Percentiles rank a stretch among this genome's conserved stretches.
Evolutionary conservation across 2,888 invertebrate genomes (phyloP).

Genomic region (Polyommatus iphigenia): DNA sequence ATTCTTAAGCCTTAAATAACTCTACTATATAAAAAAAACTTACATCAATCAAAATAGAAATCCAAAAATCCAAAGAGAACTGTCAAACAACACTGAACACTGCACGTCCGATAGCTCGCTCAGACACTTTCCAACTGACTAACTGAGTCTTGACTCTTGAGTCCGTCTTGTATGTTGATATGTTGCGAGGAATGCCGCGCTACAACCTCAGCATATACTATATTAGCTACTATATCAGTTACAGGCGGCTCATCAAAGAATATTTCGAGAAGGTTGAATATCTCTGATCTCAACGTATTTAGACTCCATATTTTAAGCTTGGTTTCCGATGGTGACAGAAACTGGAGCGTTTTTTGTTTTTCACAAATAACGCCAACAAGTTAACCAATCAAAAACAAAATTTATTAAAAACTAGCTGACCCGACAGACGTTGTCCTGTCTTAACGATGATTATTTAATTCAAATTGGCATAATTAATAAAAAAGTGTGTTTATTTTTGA

Average conservation of each 20-base stretch:
- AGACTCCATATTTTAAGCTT: too few relatives aligned
- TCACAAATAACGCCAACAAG: too few relatives aligned
- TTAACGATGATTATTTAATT: too few relatives aligned
- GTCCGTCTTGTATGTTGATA: constrained; percentile 37
- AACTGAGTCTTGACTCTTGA: constrained; percentile 54
- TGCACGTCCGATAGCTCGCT: constrained; percentile 62
- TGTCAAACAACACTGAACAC: constrained; percentile 5
- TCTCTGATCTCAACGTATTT: neutral
- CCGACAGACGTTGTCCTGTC: too few relatives aligned
- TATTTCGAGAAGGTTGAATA: constrained; percentile 1
- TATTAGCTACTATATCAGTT: constrained; percentile 52
- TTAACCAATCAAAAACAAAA: too few relatives aligned
- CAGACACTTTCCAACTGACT: constrained; percentile 76
- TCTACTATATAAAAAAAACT: constrained; percentile 33
- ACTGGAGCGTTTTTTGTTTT: too few relatives aligned
- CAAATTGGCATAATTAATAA: too few relatives aligned
- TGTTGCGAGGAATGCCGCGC: constrained; percentile 68
- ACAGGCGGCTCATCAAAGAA: constrained; percentile 39
- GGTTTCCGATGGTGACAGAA: too few relatives aligned
- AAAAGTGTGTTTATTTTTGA: too few relatives aligned
- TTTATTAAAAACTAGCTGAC: too few relatives aligned
- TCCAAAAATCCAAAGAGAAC: constrained; percentile 7
- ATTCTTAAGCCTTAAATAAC: neutral
- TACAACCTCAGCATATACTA: constrained; percentile 58
- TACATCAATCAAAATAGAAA: constrained; percentile 5